Base-by-base conservation (phyloP, 2,113 vertebrate species). In the Mus musculus region DNA sequence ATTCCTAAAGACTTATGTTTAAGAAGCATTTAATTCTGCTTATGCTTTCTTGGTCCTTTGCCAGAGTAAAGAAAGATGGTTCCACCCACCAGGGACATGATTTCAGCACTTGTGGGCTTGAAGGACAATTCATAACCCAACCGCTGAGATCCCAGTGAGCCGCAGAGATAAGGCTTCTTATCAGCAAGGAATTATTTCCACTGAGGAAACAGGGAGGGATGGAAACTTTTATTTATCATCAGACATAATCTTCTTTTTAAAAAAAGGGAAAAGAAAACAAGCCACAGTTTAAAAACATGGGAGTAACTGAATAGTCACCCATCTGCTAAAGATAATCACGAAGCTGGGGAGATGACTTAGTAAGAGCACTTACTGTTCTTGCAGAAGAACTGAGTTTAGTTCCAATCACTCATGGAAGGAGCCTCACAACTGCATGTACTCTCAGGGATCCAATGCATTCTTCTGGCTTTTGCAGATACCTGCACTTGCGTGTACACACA, bases 171-270 rank as follows among this genome's bases (percentile, higher is more conserved):
- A 93, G 92, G 77, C 61, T 42, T 78, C 78, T 90, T 92, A 95
- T 88, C 36, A 52, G 77, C 42, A 76, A 88, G 85, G 88, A 95
- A 93, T 93, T 80, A 96, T 88, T 96, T 94, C n/a, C 80, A 63
- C 63, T 36, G 67, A 78, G 73, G 63, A 46, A 92, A 72, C 88
- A 80, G 30, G 59, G 24, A 67, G 88, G 73, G 52, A 90, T 2
- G 16, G 28, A 78, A 30, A 11, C 36, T 91, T 95, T 88, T 93
- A 63, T 89, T 96, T 92, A 88, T 84, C 73, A 89, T 77, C 67
- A 94, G 69, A 95, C 46, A 17, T 8, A 94, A 85, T 91, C 87
- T 96, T 82, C 85, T 71, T 28, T 61, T 61, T 28, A 54, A 88
- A 69, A n/a, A 86, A n/a, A 85, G 76, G 33, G 26, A 30, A 88